Conservation (phyloP, 2,797 vertebrate genomes). For the Acipenser oxyrinchus region DNA sequence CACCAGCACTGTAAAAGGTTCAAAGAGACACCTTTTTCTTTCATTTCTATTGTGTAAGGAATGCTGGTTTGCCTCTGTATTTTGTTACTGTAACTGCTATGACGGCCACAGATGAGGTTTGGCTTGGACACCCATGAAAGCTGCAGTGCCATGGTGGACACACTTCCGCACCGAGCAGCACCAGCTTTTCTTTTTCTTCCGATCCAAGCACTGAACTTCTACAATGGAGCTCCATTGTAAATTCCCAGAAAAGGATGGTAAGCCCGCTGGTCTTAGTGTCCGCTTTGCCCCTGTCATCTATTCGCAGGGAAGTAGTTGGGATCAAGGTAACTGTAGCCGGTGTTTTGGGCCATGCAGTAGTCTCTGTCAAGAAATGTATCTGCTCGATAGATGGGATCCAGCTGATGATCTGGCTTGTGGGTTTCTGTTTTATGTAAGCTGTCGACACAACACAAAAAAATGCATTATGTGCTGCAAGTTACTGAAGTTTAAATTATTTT, state of each 20-base stretch:
- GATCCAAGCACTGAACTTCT: conserved; percentile 70
- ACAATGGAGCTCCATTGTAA: conserved; percentile 76
- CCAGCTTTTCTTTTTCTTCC: conserved; percentile 57
- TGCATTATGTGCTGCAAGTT: too few relatives aligned
- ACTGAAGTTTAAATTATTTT: too few relatives aligned
- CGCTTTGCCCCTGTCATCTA: conserved; percentile 86
- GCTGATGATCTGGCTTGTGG: conserved; percentile 85
- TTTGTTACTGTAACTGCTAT: conserved; percentile 51
- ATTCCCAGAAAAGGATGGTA: conserved; percentile 60
- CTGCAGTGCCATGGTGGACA: conserved; percentile 41
- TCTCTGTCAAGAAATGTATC: conserved; percentile 95
- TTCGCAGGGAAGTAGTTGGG: conserved; percentile 99
- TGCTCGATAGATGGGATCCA: conserved; percentile 83
- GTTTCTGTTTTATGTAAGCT: conserved; percentile 90
- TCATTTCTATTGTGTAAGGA: conserved; percentile 38
- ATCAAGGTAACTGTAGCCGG: conserved; percentile 98
- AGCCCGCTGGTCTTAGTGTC: conserved; percentile 46
- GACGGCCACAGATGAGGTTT: conserved; percentile 52
- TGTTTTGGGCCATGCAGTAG: conserved; percentile 92
- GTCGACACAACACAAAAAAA: conserved; percentile 12
- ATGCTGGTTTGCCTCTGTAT: conserved; percentile 65
- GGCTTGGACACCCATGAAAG: conserved; percentile 55
- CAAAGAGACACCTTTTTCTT: conserved; percentile 42
- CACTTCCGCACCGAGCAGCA: conserved; percentile 35
- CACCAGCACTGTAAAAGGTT: conserved; percentile 28